These are phyloP conservation scores for Habroteleia sp. DNA, from an alignment of 2,888 invertebrate genomes.

Conservation along the genomic window DNA sequence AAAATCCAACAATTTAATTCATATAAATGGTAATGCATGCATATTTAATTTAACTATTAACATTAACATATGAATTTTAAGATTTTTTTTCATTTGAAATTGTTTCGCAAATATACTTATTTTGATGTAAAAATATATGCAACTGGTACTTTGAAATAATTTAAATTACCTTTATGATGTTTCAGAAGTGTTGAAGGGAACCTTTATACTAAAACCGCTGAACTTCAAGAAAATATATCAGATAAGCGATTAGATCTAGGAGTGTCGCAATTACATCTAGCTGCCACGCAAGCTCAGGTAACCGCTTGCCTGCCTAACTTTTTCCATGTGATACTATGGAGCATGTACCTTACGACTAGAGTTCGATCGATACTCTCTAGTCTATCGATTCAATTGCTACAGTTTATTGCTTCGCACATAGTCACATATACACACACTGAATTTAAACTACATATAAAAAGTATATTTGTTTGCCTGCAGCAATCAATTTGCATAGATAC, in stretches of 20 bases:
- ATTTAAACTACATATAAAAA: slow-evolving; percentile 19
- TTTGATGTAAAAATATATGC: no score
- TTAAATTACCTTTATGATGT: background rate
- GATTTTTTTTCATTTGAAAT: no score
- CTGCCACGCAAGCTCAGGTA: slow-evolving; percentile 96
- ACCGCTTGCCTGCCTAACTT: slow-evolving; percentile 69
- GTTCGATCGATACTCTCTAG: slow-evolving; percentile 35
- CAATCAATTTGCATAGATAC: slow-evolving; percentile 13
- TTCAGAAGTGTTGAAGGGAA: slow-evolving; percentile 86
- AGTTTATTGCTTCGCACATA: slow-evolving; percentile 37
- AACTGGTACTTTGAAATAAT: no score
- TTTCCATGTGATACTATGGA: slow-evolving; percentile 10
- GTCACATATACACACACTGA: slow-evolving; percentile 8
- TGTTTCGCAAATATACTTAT: no score
- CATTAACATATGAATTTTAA: no score
- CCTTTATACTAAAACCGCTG: slow-evolving; percentile 95
- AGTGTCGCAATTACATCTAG: slow-evolving; percentile 93
- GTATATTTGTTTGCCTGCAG: slow-evolving; percentile 10
- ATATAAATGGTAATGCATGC: no score
- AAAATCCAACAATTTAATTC: no score
- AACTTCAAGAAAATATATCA: slow-evolving; percentile 97
- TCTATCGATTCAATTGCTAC: slow-evolving; percentile 50
- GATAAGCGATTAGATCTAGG: slow-evolving; percentile 96
- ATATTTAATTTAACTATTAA: no score
- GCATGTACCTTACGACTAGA: background rate